These are phyloP conservation scores for Chionodraco myersi DNA, from an alignment of 2,113 vertebrate genomes.

Conservation along the genomic window DNA sequence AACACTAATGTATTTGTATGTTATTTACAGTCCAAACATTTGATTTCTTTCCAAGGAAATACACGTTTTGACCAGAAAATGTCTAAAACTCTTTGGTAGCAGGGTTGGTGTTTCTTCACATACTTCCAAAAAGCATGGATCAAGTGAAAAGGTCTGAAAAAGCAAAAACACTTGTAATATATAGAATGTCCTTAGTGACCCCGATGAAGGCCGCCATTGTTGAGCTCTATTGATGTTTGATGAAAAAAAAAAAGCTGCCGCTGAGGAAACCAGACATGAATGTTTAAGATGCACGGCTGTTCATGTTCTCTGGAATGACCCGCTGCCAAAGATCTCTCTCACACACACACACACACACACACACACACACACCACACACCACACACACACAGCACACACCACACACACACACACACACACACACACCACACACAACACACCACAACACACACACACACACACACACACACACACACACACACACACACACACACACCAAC, in stretches of 20 bases:
- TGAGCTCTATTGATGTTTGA: constrained; percentile 39
- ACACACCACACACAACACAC: constrained; percentile 37
- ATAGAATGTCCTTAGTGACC: no score
- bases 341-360: constrained; percentile 17
- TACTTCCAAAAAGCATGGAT: no score
- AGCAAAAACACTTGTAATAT: no score
- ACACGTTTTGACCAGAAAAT: no score
- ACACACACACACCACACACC: constrained; percentile 14
- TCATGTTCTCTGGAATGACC: constrained; percentile 63
- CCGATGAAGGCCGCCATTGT: neutral
- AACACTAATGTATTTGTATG: neutral
- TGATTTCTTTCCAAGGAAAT: no score
- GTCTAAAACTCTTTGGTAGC: no score
- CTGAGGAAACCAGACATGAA: constrained; percentile 68
- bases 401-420: constrained; percentile 19
- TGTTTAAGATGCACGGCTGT: constrained; percentile 75
- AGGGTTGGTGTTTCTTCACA: no score
- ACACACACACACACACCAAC: constrained; percentile 32
- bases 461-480: constrained; percentile 31
- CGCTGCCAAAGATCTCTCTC: constrained; percentile 70
- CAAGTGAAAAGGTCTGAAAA: no score
- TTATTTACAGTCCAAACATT: neutral
- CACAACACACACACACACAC: constrained; percentile 32
- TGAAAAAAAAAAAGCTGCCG: constrained; percentile 16
- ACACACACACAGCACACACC: constrained; percentile 19